Evolutionary conservation across 2,797 vertebrate genomes (phyloP).

Genomic region (Ispidina lecontei): DNA sequence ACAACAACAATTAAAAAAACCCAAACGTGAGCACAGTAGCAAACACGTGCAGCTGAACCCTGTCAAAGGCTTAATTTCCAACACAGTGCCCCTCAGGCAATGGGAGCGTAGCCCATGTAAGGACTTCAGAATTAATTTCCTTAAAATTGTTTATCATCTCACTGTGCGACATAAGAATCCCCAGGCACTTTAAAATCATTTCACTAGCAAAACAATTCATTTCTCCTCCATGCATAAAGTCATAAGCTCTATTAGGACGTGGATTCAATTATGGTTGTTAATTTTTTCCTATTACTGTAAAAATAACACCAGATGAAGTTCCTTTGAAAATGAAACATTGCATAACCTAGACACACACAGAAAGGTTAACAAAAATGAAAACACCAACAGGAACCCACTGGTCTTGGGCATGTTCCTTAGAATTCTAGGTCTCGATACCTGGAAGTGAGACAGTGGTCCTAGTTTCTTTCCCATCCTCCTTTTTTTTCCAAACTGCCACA

Average conservation of each 20-base stretch:
- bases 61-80: slow-evolving; percentile 25
- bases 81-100: not conserved
- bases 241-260: not conserved
- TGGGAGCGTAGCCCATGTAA: not conserved
- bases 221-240: slow-evolving; percentile 39
- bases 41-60: not conserved
- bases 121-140: slow-evolving; percentile 39
- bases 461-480: not conserved
- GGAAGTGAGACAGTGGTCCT: not conserved
- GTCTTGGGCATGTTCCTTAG: not conserved
- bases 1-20: not conserved
- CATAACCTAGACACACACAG: not conserved
- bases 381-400: not conserved
- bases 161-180: slow-evolving; percentile 7
- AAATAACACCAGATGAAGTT: not conserved
- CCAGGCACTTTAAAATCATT: slow-evolving; percentile 39
- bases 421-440: not conserved
- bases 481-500: not conserved
- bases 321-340: not conserved
- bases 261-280: not conserved
- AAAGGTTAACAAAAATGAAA: not conserved
- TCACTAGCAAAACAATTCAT: slow-evolving; percentile 43
- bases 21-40: not conserved
- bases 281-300: not conserved
- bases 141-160: slow-evolving; percentile 54